Evolutionary conservation across 2,888 invertebrate genomes (phyloP).

Genomic region (Luffia ferchaultella): DNA sequence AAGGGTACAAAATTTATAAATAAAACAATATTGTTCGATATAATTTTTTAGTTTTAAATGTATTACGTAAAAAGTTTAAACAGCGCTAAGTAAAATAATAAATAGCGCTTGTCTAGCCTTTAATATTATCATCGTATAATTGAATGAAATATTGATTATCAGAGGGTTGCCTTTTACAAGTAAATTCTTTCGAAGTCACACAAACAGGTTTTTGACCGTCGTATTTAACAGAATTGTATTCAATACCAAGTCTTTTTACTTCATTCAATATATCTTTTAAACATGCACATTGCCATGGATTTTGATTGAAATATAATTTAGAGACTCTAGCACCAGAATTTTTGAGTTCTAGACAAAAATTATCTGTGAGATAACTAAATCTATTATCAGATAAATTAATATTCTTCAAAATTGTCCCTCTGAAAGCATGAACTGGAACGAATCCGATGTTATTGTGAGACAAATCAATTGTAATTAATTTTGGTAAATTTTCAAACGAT

Average conservation of each 20-base stretch:
- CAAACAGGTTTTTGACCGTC: constrained; percentile 38
- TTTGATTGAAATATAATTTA: constrained; percentile 43
- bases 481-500: constrained; percentile 30
- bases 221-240: constrained; percentile 32
- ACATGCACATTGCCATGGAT: constrained; percentile 52
- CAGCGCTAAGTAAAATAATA: too few species aligned
- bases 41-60: too few species aligned
- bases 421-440: constrained; percentile 35
- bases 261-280: constrained; percentile 36
- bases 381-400: constrained; percentile 39
- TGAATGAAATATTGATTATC: constrained; percentile 29
- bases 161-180: constrained; percentile 31
- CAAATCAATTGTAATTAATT: constrained; percentile 32
- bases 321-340: constrained; percentile 34
- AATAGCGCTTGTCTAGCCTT: too few species aligned
- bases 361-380: constrained; percentile 39
- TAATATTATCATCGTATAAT: constrained; percentile 25
- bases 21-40: too few species aligned
- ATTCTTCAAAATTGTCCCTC: constrained; percentile 32
- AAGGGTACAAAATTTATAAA: too few species aligned
- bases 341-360: constrained; percentile 39
- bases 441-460: constrained; percentile 34
- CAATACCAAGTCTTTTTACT: constrained; percentile 29
- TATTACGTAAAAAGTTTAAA: too few species aligned
- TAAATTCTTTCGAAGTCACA: constrained; percentile 28